Base-by-base conservation (phyloP, 2,113 vertebrate species). In the Proterorhinus semilunaris region DNA sequence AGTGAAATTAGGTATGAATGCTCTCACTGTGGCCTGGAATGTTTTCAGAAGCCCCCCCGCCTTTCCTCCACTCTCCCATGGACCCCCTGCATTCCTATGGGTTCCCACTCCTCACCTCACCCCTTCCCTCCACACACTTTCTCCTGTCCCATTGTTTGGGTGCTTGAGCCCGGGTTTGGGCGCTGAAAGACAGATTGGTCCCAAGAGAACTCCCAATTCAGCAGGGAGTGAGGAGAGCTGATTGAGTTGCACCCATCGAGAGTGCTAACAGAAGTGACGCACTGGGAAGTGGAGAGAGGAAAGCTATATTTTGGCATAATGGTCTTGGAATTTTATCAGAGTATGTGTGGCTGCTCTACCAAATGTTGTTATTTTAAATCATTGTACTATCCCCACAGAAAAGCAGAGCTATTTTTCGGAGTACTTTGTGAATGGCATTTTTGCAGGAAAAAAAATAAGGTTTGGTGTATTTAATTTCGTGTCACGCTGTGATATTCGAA, bases 41-140 rank as follows among this genome's bases (percentile, higher is more conserved):
- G 88, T 90, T 91, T 90, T 86, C 63, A 87, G 66, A 85, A 27
- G 8, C 69, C 74, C 12, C 11, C 21, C 55, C 10, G 10, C 55
- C 10, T 21, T 21, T 61, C 42, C 42, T 10, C 15, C 12, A 6
- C 15, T 13, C 71, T 51, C 67, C 15, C 8, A 9, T 57, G 64
- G 80, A 87, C 75, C 74, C 54, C 78, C 71, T 68, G 73, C 88
- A 89, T 90, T 91, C 89, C 86, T 80, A 16, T 55, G 61, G 79
- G 54, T 68, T 69, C 74, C 79, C 62, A 68, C 68, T 52, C 54
- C 53, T 47, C 49, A 61, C 73, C 69, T 84, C 64, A 11, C 62
- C 48, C 66, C 62, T 44, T 68, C 71, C 73, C 52, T 69, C 71
- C 27, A 1, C 15, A 8, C 8, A 50, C 50, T 42, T 48, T 68